Conservation (phyloP, 2,888 invertebrate genomes). For the Priocnemis perturbator region DNA sequence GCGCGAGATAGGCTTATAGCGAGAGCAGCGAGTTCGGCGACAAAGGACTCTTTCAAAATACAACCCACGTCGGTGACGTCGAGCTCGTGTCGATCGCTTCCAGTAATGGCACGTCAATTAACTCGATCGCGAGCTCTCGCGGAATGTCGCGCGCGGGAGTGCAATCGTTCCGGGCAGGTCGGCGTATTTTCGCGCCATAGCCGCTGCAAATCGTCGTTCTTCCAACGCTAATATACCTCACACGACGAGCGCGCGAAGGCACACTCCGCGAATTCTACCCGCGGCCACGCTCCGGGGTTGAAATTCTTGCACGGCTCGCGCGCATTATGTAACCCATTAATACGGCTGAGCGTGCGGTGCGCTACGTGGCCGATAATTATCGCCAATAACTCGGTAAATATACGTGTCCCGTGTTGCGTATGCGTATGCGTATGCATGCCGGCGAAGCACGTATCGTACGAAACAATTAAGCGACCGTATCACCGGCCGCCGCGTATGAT, state of each 20-base stretch:
- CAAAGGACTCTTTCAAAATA: no score
- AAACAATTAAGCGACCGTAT: slow-evolving; percentile 40
- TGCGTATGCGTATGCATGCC: slow-evolving; percentile 9
- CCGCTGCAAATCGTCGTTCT: no score
- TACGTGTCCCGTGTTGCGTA: slow-evolving; percentile 12
- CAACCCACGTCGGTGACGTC: no score
- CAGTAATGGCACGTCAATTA: no score
- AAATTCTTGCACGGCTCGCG: slow-evolving; percentile 38
- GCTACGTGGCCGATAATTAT: slow-evolving; percentile 37
- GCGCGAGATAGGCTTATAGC: no score
- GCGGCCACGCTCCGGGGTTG: slow-evolving; percentile 15
- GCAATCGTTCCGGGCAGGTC: no score
- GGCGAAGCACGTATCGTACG: slow-evolving; percentile 21
- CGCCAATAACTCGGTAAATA: slow-evolving; percentile 25
- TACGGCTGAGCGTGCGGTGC: slow-evolving; percentile 9
- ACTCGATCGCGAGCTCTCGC: no score
- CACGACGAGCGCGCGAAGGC: neutral
- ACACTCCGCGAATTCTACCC: neutral
- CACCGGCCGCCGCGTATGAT: neutral
- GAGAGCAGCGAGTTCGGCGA: no score
- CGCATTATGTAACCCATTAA: slow-evolving; percentile 30
- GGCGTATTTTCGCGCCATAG: no score
- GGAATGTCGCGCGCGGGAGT: no score
- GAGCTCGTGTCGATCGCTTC: no score
- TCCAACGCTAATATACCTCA: neutral